A percentile compares a stretch with the other conserved stretches of the same genome.
Evolutionary conservation across 2,797 vertebrate species (phyloP).

Genomic region (Tympanoctomys barrerae): DNA sequence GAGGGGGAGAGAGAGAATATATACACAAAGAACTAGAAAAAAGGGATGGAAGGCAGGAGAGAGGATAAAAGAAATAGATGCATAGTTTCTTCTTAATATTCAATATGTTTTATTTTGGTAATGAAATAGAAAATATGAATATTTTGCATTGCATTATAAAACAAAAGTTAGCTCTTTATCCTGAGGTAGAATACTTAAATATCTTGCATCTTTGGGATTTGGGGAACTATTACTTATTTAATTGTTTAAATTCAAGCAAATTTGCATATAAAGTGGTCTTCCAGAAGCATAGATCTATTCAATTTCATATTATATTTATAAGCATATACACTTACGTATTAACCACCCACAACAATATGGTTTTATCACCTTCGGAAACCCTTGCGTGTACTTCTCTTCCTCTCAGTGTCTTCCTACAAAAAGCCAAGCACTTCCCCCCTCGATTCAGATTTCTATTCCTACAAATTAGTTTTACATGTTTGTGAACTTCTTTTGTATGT

Average conservation of each 20-base stretch:
- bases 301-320: background rate
- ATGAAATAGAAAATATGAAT: background rate
- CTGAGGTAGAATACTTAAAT: background rate
- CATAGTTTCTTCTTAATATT: background rate
- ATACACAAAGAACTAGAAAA: background rate
- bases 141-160: background rate
- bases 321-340: background rate
- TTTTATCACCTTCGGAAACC: background rate
- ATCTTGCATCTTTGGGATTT: conserved; percentile 1
- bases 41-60: background rate
- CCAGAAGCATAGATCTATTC: background rate
- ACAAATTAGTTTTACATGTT: background rate
- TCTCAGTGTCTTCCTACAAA: background rate
- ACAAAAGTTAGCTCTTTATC: background rate
- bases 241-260: background rate
- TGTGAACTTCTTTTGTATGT: background rate
- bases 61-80: background rate
- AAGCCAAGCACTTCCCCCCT: background rate
- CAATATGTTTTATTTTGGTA: background rate
- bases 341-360: background rate
- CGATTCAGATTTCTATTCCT: background rate
- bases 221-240: background rate
- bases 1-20: background rate
- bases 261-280: background rate
- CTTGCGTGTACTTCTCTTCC: background rate